Conservation (phyloP, 2,888 invertebrate genomes). For the Spodoptera picta region DNA sequence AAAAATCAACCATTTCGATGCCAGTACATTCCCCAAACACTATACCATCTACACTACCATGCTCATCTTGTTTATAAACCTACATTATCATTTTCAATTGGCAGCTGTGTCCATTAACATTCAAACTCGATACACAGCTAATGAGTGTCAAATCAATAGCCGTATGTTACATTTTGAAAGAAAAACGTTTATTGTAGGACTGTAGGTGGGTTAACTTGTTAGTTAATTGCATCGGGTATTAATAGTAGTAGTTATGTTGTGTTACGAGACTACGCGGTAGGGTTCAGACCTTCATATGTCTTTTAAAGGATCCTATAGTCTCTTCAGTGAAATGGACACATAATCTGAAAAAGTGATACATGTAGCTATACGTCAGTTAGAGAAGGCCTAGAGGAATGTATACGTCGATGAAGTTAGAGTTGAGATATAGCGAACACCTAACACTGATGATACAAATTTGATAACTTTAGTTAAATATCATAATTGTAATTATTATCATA, state of each 20-base stretch:
- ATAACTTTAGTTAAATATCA: no score
- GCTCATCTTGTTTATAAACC: slow-evolving; percentile 34
- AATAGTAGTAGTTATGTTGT: background rate
- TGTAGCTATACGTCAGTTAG: no score
- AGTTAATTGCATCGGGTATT: background rate
- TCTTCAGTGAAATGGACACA: no score
- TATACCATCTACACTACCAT: slow-evolving; percentile 22
- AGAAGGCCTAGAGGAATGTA: no score
- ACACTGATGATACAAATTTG: no score
- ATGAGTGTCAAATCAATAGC: slow-evolving; percentile 46
- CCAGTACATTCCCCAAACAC: slow-evolving; percentile 22
- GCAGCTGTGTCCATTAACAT: slow-evolving; percentile 52
- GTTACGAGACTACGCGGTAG: no score
- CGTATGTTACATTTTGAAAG: slow-evolving; percentile 38
- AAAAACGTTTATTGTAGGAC: slow-evolving; percentile 2
- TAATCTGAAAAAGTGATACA: no score
- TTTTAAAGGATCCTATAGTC: no score
- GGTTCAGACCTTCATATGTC: no score
- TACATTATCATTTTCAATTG: slow-evolving; percentile 59
- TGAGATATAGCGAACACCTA: no score
- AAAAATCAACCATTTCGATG: background rate
- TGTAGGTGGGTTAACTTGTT: background rate
- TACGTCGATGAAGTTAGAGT: no score
- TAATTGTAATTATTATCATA: no score
- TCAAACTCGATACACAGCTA: slow-evolving; percentile 47